Evolutionary conservation across 2,888 invertebrate genomes (phyloP), one percentile per base, ranked within the genome.

Genomic region (Andrena flavipes): DNA sequence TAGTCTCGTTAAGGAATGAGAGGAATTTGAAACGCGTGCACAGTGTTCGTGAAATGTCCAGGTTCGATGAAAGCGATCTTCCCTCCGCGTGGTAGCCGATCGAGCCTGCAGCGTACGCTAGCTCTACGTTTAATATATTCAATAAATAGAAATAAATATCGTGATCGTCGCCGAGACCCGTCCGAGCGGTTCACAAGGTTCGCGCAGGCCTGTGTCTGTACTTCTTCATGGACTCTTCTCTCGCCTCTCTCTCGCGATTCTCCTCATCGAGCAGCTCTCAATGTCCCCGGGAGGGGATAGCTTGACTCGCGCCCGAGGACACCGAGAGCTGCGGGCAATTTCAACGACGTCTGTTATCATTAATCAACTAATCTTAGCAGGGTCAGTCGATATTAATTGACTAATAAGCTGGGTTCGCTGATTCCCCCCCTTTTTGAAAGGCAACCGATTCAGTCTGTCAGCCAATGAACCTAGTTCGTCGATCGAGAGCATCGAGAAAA

Each of bases 91-190:
- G 23, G 63, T 56, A 59, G 65, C 48, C 33, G 8, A 35, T 63
- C 70, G 60, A 42, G 71, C 65, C 65, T 54, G 48, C 59, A 56
- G n/a, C 26, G 76, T 16, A 48, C 59, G 49, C 67, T 82, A 83
- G 26, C 35, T 71, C 83, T 83, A 74, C 35, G 35, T 83, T 67
- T 60, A 35, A 59, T 78, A 82, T 16, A 42, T 59, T 85, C 62
- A 85, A 85, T 85, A 85, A 85, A 85, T 80, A 84, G 84, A 83
- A 80, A 84, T 84, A 82, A 84, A 88, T 85, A 86, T 84, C 81
- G 72, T 79, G 80, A 82, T 81, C 67, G 81, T 84, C 62, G 72
- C 78, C 69, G 68, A 68, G 71, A 49, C 81, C 78, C 51, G 80
- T 83, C 71, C 87, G 85, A 81, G 71, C 65, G 60, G 30, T 65